Evolutionary conservation across 2,888 invertebrate genomes (phyloP).

Genomic region (Pandemis cinnamomeana): DNA sequence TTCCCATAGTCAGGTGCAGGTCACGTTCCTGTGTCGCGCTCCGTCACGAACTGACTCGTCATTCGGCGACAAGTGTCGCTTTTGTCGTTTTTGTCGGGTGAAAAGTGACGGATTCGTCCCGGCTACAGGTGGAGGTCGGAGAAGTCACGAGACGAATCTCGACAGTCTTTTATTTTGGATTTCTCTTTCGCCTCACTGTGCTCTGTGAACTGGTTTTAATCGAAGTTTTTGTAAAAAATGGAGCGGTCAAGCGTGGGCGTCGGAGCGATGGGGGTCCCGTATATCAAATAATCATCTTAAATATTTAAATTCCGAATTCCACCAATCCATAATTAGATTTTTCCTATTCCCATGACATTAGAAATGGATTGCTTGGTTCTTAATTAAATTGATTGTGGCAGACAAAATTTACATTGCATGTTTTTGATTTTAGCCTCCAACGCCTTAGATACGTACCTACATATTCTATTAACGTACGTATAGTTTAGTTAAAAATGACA

Average conservation of each 20-base stretch:
- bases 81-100: slow-evolving; percentile 55
- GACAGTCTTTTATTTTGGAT: slow-evolving; percentile 38
- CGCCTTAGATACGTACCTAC: too few species aligned
- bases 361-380: too few species aligned
- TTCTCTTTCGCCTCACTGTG: slow-evolving; percentile 53
- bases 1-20: slow-evolving; percentile 39
- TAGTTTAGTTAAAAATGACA: too few species aligned
- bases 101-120: slow-evolving; percentile 64
- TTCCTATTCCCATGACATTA: not conserved
- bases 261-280: slow-evolving; percentile 7
- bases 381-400: too few species aligned
- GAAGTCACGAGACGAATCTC: slow-evolving; percentile 46
- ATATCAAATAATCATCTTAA: not conserved
- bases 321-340: not conserved
- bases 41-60: slow-evolving; percentile 45
- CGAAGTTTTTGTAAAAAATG: slow-evolving; percentile 67
- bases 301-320: not conserved
- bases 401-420: too few species aligned
- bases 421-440: too few species aligned
- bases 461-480: too few species aligned
- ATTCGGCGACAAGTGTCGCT: slow-evolving; percentile 42
- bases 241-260: slow-evolving; percentile 45
- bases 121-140: slow-evolving; percentile 74
- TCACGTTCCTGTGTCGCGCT: slow-evolving; percentile 39
- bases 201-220: slow-evolving; percentile 79